Base-by-base conservation (phyloP, 2,888 invertebrate genomes). In the Clostera curtula region DNA sequence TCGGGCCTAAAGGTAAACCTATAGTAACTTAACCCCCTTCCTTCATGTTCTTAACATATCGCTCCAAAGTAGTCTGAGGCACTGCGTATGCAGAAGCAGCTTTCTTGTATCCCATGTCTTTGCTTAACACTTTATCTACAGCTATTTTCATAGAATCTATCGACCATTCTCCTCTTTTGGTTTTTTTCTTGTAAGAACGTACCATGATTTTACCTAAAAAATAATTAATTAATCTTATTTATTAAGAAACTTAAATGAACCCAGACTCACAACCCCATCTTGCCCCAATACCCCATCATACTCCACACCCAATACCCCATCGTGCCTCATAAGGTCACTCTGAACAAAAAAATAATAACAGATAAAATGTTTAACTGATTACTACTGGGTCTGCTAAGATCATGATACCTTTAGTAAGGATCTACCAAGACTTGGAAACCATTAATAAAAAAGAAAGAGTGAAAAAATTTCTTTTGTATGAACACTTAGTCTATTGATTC, bases 21-120 rank as follows among this genome's bases (percentile, higher is more conserved):
- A 31, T 16, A 4, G 29, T 29, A 31, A 29, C 18, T 29, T 36
- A 29, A 24, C 22, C 35, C 8, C 14, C 31, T 35, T 29, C 23
- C 21, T 34, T 42, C 8, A 36, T 30, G 31, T 42, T 36, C 25
- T 36, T 31, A 23, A 36, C 36, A 33, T 36, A 33, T 23, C 36
- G 31, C 33, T 39, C 36, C 9, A 34, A 31, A 25, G 48, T 41
- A 24, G 45, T 42, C 31, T 43, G 38, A 28, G 42, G 43, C n/a
- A 49, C 39, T 21, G 17, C 36, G 25, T 43, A 36, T 34, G 12
- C 28, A 22, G 22, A 29, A 34, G 43, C 36, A 4, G 43, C 43
- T 31, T 39, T 40, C 32, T 16, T 40, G 31, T 39, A 43, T 6
- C 46, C 43, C 25, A 24, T 28, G 16, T 29, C 25, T 37, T 36